Evolutionary conservation across 2,888 invertebrate genomes (phyloP).

Genomic region (Beris chalybata): DNA sequence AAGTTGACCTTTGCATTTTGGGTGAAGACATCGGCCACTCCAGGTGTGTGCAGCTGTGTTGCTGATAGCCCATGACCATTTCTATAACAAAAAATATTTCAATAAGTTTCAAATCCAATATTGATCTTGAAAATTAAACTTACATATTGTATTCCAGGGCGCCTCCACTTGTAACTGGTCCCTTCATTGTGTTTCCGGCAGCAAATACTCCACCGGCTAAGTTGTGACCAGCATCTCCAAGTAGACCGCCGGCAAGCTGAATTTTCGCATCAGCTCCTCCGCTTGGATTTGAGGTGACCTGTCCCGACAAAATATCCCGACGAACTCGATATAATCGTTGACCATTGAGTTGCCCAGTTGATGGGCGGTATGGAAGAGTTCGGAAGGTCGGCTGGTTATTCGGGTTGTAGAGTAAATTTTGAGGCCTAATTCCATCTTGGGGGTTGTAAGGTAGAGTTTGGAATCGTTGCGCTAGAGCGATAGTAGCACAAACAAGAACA

Average conservation of each 20-base stretch:
- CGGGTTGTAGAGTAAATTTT: slow-evolving; percentile 2
- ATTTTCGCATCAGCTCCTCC: slow-evolving; percentile 42
- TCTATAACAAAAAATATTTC: slow-evolving; percentile 38
- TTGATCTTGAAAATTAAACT: slow-evolving; percentile 31
- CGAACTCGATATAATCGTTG: neutral
- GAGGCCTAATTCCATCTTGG: neutral
- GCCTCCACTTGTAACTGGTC: slow-evolving; percentile 46
- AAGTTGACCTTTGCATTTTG: slow-evolving; percentile 33
- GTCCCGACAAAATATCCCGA: slow-evolving; percentile 26
- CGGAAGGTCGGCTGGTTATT: neutral
- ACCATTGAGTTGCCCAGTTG: neutral
- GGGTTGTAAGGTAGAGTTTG: slow-evolving; percentile 8
- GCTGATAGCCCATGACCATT: slow-evolving; percentile 46
- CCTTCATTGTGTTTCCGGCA: slow-evolving; percentile 41
- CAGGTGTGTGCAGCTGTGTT: slow-evolving; percentile 44
- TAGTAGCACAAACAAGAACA: slow-evolving; percentile 6
- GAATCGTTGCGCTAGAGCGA: neutral
- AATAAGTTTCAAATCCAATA: neutral
- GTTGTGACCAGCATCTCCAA: slow-evolving; percentile 41
- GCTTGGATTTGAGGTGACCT: slow-evolving; percentile 42
- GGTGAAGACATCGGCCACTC: slow-evolving; percentile 41
- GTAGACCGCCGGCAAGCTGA: slow-evolving; percentile 38
- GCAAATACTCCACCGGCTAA: slow-evolving; percentile 46
- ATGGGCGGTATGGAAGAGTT: neutral
- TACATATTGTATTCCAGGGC: slow-evolving; percentile 46